Conservation (phyloP, 2,113 vertebrate species). For the Hystrix brachyura region DNA sequence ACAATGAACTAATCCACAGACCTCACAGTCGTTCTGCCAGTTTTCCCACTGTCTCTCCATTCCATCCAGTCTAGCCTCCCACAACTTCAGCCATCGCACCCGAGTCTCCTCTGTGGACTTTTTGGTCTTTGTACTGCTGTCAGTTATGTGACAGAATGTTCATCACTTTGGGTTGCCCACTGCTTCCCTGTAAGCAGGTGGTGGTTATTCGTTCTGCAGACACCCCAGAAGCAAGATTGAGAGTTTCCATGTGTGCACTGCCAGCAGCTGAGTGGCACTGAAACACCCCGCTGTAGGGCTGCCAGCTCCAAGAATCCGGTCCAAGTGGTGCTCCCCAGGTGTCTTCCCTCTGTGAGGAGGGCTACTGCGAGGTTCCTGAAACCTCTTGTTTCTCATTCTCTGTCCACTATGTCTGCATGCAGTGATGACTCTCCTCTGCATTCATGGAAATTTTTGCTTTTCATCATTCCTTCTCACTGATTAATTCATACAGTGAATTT, state of each 20-base stretch:
- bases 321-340: not conserved
- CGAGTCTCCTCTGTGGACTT: not conserved
- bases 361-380: conserved; percentile 12
- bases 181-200: not conserved
- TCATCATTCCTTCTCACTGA: not conserved
- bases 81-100: not conserved
- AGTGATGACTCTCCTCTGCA: not conserved
- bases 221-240: not conserved
- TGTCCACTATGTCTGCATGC: not conserved
- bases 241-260: not conserved
- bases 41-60: not conserved
- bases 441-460: conserved; percentile 1
- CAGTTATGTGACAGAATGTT: not conserved
- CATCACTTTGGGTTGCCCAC: not conserved
- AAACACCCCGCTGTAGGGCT: not conserved
- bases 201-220: not conserved
- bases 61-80: not conserved
- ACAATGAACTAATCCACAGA: not conserved
- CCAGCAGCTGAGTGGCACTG: not conserved
- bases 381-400: not conserved
- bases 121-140: not conserved
- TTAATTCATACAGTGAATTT: conserved; percentile 29
- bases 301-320: not conserved
- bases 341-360: not conserved
- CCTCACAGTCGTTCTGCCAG: not conserved